Evolutionary conservation across 2,113 vertebrate genomes (phyloP).

Genomic region (Picathartes gymnocephalus): DNA sequence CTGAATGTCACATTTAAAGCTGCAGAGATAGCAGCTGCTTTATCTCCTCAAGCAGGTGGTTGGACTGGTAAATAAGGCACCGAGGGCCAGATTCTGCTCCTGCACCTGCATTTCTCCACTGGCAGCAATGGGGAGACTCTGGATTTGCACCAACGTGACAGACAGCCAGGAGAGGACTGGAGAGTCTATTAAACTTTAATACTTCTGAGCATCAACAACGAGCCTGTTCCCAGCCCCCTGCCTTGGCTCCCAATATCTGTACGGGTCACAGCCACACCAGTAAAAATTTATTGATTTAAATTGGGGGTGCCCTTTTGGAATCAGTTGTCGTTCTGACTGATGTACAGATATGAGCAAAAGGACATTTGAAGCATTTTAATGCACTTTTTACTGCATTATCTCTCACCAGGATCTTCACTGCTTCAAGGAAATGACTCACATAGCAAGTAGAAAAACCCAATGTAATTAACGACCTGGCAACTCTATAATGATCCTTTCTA

Average conservation of each 20-base stretch:
- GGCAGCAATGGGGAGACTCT: rapidly evolving
- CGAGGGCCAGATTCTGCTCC: not conserved
- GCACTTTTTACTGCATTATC: slow-evolving; percentile 70
- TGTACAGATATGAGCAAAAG: slow-evolving; percentile 59
- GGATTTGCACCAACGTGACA: not conserved
- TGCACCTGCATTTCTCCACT: not conserved
- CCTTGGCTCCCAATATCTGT: not conserved
- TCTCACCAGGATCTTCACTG: slow-evolving; percentile 66
- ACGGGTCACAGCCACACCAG: not conserved
- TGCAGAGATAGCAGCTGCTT: slow-evolving; percentile 76
- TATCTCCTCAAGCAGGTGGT: slow-evolving; percentile 76
- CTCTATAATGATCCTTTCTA: slow-evolving; percentile 70
- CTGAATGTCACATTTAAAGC: slow-evolving; percentile 80
- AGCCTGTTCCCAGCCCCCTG: not conserved
- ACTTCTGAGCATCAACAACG: slow-evolving; percentile 44
- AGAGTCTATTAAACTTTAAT: slow-evolving; percentile 73
- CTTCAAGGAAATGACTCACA: slow-evolving; percentile 66
- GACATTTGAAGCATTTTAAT: slow-evolving; percentile 69
- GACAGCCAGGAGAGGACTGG: not conserved
- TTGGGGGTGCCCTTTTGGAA: slow-evolving; percentile 22
- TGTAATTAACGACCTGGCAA: slow-evolving; percentile 80
- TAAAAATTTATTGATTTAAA: slow-evolving; percentile 51
- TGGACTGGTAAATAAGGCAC: slow-evolving; percentile 66
- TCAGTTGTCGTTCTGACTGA: slow-evolving; percentile 19
- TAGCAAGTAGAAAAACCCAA: slow-evolving; percentile 55